Base-by-base conservation (phyloP, 2,113 vertebrate species). In the Corythaeola cristata region DNA sequence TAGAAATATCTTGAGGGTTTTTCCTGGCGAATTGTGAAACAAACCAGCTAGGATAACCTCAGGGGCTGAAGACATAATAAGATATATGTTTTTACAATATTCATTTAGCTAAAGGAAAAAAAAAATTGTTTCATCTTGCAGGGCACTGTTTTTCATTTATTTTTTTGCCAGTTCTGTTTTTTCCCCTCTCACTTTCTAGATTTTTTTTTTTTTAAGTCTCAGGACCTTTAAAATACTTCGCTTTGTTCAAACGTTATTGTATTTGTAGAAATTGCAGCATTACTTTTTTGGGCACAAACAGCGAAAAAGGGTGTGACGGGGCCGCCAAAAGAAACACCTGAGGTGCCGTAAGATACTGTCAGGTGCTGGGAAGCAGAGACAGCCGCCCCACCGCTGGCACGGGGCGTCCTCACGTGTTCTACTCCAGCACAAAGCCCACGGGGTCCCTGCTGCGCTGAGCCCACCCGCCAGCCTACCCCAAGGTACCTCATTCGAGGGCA, bases 1-100 rank as follows among this genome's bases (percentile, higher is more conserved):
- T 90, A 82, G 62, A 76, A 68, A 79, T 89, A 91, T 55, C 66
- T 59, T 91, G 47, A 87, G 66, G 58, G 28, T 49, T 96, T 87
- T 95, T 82, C 49, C 71, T 82, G 41, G 41, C 87, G 63, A 92
- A 87, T 22, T 88, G 60, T 90, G 60, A 95, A 93, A 81, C 19
- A 96, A 95, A 83, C 41, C 56, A 64, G 58, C 35, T 66, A 94
- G 56, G 33, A n/a, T 90, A 96, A 94, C 72, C 68, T 95, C 21
- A 28, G 66, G 49, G 69, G 8, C 37, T 78, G 64, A 81, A 88
- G 64, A 64, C 7, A 14, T 59, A 78, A n/a, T 32, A 76, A 80
- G 39, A 77, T 59, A 56, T 21, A 44, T 11, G 12, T 41, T 88
- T 94, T 93, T 83, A 80, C 41, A 55, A 33, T 86, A 86, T 84